Conservation (phyloP, 2,888 invertebrate species). For the Lasius platythorax region DNA sequence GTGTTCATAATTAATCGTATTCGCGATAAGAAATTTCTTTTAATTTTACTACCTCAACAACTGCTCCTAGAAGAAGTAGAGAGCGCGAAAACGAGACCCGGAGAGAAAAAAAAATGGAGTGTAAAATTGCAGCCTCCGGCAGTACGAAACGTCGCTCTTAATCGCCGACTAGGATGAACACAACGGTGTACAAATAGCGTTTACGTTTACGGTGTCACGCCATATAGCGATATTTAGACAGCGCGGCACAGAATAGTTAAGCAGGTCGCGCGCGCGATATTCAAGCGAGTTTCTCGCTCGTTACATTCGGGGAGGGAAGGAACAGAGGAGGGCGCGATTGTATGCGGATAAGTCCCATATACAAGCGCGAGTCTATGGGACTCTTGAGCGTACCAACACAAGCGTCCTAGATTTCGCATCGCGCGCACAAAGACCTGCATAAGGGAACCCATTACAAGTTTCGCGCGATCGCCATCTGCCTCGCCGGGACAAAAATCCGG, state of each 20-base stretch:
- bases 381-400: neutral
- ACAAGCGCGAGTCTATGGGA: slow-evolving; percentile 1
- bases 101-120: neutral
- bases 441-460: slow-evolving; percentile 59
- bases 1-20: neutral
- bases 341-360: slow-evolving; percentile 29
- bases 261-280: slow-evolving; percentile 16
- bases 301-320: slow-evolving; percentile 15
- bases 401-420: slow-evolving; percentile 34
- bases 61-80: neutral
- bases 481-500: slow-evolving; percentile 63
- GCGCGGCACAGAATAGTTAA: slow-evolving; percentile 8
- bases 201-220: slow-evolving; percentile 17
- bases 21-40: neutral
- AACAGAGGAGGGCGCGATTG: slow-evolving; percentile 41
- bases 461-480: slow-evolving; percentile 68
- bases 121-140: neutral
- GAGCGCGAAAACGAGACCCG: neutral
- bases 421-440: slow-evolving; percentile 57
- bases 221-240: slow-evolving; percentile 18
- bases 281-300: slow-evolving; percentile 24
- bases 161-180: slow-evolving; percentile 28
- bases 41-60: neutral
- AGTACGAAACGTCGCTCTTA: neutral
- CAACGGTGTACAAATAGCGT: slow-evolving; percentile 40